Conservation (phyloP, 2,113 vertebrate species). For the Casuarius casuarius region DNA sequence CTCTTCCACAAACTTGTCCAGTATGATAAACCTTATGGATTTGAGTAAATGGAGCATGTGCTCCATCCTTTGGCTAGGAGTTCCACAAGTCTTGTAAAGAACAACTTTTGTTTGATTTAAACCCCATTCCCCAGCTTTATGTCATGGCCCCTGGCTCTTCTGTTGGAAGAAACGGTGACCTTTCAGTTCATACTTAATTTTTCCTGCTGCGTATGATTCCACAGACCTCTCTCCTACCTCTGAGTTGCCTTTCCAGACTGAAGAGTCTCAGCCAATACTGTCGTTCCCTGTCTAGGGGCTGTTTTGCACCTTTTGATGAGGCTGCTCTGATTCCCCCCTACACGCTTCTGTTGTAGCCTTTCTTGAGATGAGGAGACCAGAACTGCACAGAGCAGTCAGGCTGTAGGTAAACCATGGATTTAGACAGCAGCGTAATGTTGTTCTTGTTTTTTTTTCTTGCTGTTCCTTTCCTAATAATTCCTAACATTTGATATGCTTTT, state of each 20-base stretch:
- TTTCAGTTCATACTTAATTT: no score
- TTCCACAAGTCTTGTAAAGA: no score
- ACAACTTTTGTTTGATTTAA: no score
- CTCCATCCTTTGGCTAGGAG: no score
- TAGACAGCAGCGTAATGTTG: background rate
- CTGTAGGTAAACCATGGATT: background rate
- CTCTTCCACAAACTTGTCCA: no score
- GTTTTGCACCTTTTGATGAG: background rate
- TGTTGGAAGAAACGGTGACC: no score
- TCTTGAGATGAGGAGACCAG: background rate
- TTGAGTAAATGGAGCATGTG: no score
- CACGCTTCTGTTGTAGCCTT: background rate
- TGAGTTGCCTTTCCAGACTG: background rate
- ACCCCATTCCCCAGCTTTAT: no score
- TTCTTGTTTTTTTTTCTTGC: background rate
- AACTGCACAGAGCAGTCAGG: background rate
- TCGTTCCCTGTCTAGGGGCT: background rate
- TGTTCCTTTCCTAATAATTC: background rate
- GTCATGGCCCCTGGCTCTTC: no score
- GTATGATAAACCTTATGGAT: no score
- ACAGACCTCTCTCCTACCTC: no score
- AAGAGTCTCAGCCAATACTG: background rate
- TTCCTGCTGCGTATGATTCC: no score
- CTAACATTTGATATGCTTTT: background rate
- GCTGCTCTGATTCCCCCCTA: background rate